Evolutionary conservation across 2,888 invertebrate genomes (phyloP), one percentile per base, ranked within the genome.

Genomic region (Podabrus alpinus): DNA sequence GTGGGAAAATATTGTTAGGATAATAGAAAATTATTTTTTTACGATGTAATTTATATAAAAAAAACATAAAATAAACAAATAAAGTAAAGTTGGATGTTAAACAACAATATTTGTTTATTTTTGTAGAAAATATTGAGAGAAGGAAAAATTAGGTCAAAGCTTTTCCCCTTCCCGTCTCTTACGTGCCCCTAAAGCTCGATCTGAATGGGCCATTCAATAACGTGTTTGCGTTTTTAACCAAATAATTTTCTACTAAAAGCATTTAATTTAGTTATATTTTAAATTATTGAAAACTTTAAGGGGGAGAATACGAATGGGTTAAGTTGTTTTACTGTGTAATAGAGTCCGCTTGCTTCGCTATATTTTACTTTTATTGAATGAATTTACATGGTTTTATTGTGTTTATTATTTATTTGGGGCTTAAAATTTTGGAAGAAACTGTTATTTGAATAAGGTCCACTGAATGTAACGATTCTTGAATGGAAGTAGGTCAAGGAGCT

Each of bases 151-250:
- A 74, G 81, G 81, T 81, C 81, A 81, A 78, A 80, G 76, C 77
- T 76, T 72, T 29, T 78, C 80, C 78, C 80, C 77, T 45, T 71
- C 72, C 77, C 72, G 59, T 59, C 66, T 66, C 72, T 74, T 74
- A 45, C 45, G 45, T 45, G 7, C 45, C 78, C 79, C 75, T 73
- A 62, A 77, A 77, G 79, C 79, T 79, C 78, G 74, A 78, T 75
- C 77, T 81, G 79, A 81, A 81, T 81, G 81, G 80, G 79, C 80
- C 81, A 81, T 81, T 81, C 81, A 80, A 80, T 81, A 80, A 71
- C 68, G 73, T 74, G 75, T 59, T 73, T 71, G 25, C 64, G 72
- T 72, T 61, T 71, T 69, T 71, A 67, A 45, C 45, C 45, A 45
- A 45, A 45, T 45, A 74, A 70, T 73, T 73, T 73, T 73, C 66